These are phyloP conservation scores for Tenthredo scrophulariae DNA, from an alignment of 2,888 invertebrate species.

Conservation along the genomic window DNA sequence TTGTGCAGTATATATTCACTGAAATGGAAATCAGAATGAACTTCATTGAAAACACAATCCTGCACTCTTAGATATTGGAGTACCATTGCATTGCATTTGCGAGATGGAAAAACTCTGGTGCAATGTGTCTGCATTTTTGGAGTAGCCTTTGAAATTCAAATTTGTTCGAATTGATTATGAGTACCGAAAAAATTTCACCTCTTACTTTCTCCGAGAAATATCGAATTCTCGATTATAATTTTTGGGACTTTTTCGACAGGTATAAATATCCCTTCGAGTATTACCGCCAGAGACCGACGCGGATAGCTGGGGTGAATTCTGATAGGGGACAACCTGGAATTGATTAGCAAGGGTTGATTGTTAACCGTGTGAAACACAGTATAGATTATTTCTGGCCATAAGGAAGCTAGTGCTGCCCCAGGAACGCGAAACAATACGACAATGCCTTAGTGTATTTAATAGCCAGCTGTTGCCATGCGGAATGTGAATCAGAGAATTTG, in stretches of 20 bases:
- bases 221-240: neutral
- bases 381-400: neutral
- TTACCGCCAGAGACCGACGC: neutral
- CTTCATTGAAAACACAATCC: neutral
- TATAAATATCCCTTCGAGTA: neutral
- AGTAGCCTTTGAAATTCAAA: neutral
- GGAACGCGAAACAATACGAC: conserved; percentile 22
- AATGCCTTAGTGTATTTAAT: conserved; percentile 31
- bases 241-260: neutral
- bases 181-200: no score
- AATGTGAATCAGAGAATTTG: conserved; percentile 33
- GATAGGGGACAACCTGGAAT: conserved; percentile 38
- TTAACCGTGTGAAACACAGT: neutral
- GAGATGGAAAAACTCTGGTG: neutral
- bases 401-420: neutral
- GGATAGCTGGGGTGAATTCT: neutral
- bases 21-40: neutral
- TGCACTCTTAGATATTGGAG: neutral
- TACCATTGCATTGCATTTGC: neutral
- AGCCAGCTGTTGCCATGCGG: conserved; percentile 48
- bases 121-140: neutral
- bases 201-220: no score
- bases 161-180: neutral
- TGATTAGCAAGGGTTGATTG: conserved; percentile 46
- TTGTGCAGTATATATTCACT: neutral